phyloP scores from a whole-genome alignment of 2,888 invertebrate species.

The Fragum whitleyi region DNA sequence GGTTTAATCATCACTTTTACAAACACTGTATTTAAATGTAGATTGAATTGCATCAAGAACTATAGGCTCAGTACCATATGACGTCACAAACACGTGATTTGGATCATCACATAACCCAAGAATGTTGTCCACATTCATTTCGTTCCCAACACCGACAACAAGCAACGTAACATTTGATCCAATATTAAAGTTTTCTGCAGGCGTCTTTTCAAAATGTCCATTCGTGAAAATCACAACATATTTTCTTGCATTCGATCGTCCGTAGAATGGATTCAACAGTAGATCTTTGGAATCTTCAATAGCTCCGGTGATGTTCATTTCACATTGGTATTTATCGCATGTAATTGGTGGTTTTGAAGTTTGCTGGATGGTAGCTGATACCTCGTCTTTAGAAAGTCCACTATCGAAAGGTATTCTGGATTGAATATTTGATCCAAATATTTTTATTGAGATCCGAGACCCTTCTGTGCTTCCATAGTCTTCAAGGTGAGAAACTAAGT shows the following conservation, averaged over 20 bases:
- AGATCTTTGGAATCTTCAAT: not conserved
- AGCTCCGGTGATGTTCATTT: not conserved
- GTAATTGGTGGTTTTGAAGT: not conserved
- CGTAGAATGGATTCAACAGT: not conserved
- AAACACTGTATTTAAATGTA: not conserved
- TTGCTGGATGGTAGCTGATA: not conserved
- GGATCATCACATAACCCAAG: not conserved
- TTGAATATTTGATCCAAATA: not conserved
- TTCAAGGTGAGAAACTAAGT: slow-evolving; percentile 20
- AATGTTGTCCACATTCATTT: not conserved
- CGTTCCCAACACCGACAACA: slow-evolving; percentile 8
- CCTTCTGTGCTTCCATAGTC: not conserved
- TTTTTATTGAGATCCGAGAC: not conserved
- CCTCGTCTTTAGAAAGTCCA: not conserved
- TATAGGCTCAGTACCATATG: not conserved
- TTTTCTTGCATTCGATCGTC: slow-evolving; percentile 15
- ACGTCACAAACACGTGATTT: slow-evolving; percentile 11
- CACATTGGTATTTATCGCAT: not conserved
- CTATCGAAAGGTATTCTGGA: not conserved
- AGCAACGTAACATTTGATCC: not conserved
- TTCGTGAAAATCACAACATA: slow-evolving; percentile 26
- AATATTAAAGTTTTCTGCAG: too few species aligned
- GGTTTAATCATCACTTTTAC: slow-evolving; percentile 4
- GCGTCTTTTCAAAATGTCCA: not conserved
- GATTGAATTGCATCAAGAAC: not conserved